These are phyloP conservation scores for Orthosia gothica DNA, from an alignment of 2,888 invertebrate genomes.

Conservation along the genomic window DNA sequence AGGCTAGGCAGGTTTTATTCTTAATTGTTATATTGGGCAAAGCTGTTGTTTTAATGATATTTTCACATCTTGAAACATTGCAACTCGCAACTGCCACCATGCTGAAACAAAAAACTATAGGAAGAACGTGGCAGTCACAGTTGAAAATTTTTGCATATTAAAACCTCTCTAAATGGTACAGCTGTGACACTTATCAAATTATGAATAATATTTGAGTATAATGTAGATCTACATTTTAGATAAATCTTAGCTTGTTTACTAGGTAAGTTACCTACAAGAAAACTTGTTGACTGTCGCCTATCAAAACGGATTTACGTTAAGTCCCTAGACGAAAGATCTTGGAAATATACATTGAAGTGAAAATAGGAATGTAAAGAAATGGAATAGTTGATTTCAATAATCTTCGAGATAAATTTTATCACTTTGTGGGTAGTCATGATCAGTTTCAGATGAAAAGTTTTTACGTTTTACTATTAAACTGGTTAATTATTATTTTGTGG, in stretches of 20 bases:
- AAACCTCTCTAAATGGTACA: no score
- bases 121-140: no score
- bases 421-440: background rate
- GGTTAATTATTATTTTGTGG: background rate
- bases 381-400: background rate
- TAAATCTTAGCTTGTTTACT: no score
- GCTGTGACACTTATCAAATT: no score
- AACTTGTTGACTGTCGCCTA: slow-evolving; percentile 11
- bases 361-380: slow-evolving; percentile 33
- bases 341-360: slow-evolving; percentile 28
- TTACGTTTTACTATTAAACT: background rate
- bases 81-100: no score
- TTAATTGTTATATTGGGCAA: background rate
- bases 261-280: background rate
- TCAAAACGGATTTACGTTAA: slow-evolving; percentile 16
- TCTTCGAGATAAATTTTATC: background rate
- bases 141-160: no score
- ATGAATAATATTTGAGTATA: no score
- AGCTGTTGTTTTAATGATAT: no score
- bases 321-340: slow-evolving; percentile 20
- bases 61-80: no score
- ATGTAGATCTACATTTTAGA: no score
- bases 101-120: no score
- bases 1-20: no score
- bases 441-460: background rate